Base-by-base conservation (phyloP, 2,113 vertebrate genomes). In the Nesoenas mayeri region DNA sequence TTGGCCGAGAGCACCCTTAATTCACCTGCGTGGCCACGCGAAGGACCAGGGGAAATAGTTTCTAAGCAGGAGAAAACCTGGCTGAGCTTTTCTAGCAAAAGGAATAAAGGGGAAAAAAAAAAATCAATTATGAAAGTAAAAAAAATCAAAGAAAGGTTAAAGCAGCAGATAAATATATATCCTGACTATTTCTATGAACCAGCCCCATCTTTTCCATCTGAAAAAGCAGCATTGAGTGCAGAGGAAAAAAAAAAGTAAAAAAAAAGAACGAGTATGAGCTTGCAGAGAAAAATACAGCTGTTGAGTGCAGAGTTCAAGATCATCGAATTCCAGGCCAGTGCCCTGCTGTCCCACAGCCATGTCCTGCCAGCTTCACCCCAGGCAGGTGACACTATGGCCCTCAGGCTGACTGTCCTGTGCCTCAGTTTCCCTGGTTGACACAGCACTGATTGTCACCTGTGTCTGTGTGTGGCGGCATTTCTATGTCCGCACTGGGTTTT, bases 371-470 rank as follows among this genome's bases (percentile, higher is more conserved):
- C 34, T 22, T 50, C 8, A 2, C 25, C 47, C 87, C 0, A 0
- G 36, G 71, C 92, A 94, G 79, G 91, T 92, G 92, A 65, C 83
- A 66, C 34, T 0, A 5, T 9, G 54, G 26, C 31, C 28, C 69
- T 90, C 44, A 12, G 57, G 12, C 34, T 22, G 79, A 14, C 38
- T 0, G 0, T 38, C 24, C 24, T 0, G 5, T 85, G 93, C 94
- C 82, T 95, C 95, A 66, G 82, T 94, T 96, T 95, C 85, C 70
- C 78, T 8, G 4, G 42, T n/a, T 32, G 69, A 25, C 28, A 4
- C 1, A 12, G 62, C 12, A 3, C 26, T 25, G 25, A 29, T 42
- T 0, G 0, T 26, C 65, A 38, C 61, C 54, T 18, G 0, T 0
- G 16, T 25, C 38, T 40, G 32, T 3, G 1, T 0, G 2, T 5